Conservation (phyloP, 2,797 vertebrate species). For the Diplodus puntazzo region DNA sequence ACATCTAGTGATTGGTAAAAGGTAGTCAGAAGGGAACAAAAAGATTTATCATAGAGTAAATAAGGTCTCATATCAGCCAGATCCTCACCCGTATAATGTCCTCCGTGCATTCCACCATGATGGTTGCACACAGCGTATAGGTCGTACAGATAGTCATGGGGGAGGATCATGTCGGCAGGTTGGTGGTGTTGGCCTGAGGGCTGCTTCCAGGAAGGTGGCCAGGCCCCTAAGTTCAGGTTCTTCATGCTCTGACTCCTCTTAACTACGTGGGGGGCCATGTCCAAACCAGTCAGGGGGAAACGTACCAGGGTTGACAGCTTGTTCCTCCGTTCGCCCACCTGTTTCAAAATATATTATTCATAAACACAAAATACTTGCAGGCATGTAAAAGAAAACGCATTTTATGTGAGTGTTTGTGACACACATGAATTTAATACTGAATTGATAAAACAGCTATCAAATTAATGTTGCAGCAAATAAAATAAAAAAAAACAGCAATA, state of each 20-base stretch:
- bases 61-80: background rate
- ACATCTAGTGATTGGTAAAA: background rate
- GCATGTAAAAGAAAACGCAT: background rate
- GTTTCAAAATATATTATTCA: conserved; percentile 33
- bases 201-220: conserved; percentile 85
- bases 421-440: background rate
- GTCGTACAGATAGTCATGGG: conserved; percentile 90
- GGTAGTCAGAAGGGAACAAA: background rate
- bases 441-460: background rate
- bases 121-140: conserved; percentile 96
- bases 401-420: background rate
- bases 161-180: conserved; percentile 75
- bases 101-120: conserved; percentile 95
- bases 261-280: conserved; percentile 94
- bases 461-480: background rate
- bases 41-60: background rate
- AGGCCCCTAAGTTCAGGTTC: conserved; percentile 77
- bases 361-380: background rate
- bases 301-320: conserved; percentile 92
- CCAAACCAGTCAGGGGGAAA: conserved; percentile 89
- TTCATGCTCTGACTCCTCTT: conserved; percentile 85
- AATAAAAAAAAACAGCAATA: background rate
- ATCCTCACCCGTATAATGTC: conserved; percentile 93
- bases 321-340: conserved; percentile 91
- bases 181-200: conserved; percentile 58